Evolutionary conservation across 1,140 invertebrate genomes (phyloP).

Genomic region (Aethina tumida): DNA sequence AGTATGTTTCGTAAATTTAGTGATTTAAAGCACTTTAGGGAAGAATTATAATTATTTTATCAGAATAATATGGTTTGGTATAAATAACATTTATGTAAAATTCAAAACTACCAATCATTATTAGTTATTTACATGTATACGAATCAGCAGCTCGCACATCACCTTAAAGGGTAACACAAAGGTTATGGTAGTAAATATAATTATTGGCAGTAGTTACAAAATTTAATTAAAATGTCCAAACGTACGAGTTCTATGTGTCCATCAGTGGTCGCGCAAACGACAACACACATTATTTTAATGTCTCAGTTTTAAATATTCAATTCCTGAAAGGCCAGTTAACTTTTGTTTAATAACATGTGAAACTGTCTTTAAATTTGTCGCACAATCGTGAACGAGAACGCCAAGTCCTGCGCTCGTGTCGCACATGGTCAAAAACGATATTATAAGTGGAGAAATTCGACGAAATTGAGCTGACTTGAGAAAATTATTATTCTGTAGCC

Average conservation of each 20-base stretch:
- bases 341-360: slow-evolving; percentile 9
- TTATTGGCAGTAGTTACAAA: slow-evolving; percentile 21
- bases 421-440: too few species aligned
- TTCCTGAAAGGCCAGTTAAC: slow-evolving; percentile 19
- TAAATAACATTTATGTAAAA: slow-evolving; percentile 23
- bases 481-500: too few species aligned
- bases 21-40: slow-evolving; percentile 38
- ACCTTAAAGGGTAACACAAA: slow-evolving; percentile 6
- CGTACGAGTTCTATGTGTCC: not conserved
- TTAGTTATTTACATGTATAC: slow-evolving; percentile 15
- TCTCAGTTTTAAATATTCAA: slow-evolving; percentile 14
- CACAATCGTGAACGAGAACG: not conserved
- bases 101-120: slow-evolving; percentile 18
- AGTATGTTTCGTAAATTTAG: slow-evolving; percentile 24
- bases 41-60: slow-evolving; percentile 35
- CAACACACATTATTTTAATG: slow-evolving; percentile 4
- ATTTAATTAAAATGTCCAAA: slow-evolving; percentile 8
- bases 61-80: slow-evolving; percentile 25
- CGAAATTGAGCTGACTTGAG: too few species aligned
- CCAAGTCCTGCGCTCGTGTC: too few species aligned
- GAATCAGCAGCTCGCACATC: slow-evolving; percentile 14
- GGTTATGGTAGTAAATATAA: slow-evolving; percentile 5
- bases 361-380: not conserved
- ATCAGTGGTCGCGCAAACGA: slow-evolving; percentile 6
- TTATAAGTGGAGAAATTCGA: too few species aligned